Percentiles rank a stretch among this genome's conserved stretches.
phyloP scores from a whole-genome alignment of 2,797 vertebrate species.

The Tragopan temminckii region DNA sequence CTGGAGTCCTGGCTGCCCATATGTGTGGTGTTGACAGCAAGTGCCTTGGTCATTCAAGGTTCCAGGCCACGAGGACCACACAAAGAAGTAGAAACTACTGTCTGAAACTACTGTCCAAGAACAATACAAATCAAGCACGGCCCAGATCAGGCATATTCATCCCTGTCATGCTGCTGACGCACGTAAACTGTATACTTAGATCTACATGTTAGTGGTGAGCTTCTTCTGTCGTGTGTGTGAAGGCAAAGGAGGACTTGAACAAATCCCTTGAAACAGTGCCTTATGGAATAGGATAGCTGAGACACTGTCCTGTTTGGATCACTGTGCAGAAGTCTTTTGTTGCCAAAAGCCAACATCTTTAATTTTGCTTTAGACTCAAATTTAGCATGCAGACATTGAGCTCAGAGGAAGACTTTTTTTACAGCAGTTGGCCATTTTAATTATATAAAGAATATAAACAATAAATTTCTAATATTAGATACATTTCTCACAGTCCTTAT shows the following conservation, averaged over 20 bases:
- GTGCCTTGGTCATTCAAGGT: neutral
- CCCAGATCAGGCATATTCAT: neutral
- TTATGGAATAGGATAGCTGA: neutral
- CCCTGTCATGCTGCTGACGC: neutral
- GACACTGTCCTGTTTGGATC: neutral
- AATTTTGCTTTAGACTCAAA: slow-evolving; percentile 48
- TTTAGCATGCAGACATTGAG: neutral
- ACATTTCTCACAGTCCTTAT: slow-evolving; percentile 63
- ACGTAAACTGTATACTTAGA: neutral
- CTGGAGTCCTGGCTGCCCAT: neutral
- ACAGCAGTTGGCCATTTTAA: slow-evolving; percentile 53
- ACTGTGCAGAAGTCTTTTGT: neutral
- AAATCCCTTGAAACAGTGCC: neutral
- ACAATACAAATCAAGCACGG: neutral
- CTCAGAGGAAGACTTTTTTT: slow-evolving; percentile 54
- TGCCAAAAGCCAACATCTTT: slow-evolving; percentile 18
- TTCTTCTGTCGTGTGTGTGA: neutral
- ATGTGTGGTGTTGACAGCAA: neutral
- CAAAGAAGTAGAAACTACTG: neutral
- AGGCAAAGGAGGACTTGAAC: neutral
- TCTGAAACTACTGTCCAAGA: slow-evolving; percentile 38
- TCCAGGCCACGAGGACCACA: neutral
- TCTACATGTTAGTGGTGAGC: neutral
- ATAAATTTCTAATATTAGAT: slow-evolving; percentile 72
- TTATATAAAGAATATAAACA: slow-evolving; percentile 70